Evolutionary conservation across 37 sponge, comb jelly and placozoan genomes (phyloP).

Genomic region (Ianthella basta): DNA sequence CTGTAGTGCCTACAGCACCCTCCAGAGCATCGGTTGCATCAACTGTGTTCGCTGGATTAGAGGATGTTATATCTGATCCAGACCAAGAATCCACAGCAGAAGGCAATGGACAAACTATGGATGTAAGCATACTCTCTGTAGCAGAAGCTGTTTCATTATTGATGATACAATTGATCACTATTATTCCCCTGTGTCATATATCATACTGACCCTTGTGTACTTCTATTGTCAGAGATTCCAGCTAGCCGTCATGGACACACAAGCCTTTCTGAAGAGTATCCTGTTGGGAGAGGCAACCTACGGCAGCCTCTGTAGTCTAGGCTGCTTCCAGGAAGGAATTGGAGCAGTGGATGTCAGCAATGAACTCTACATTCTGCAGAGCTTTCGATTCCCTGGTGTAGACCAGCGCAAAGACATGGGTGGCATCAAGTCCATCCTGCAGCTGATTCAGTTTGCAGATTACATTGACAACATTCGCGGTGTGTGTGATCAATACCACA

Average conservation of each 20-base stretch:
- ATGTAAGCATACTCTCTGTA: too few species aligned
- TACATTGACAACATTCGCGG: constrained; percentile 49
- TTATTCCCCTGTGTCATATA: too few species aligned
- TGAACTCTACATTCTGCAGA: neutral
- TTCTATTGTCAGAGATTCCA: neutral
- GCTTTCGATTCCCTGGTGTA: neutral
- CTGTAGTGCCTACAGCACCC: neutral
- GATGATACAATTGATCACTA: too few species aligned
- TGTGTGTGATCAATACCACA: constrained; percentile 73
- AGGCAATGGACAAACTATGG: too few species aligned
- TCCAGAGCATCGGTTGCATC: too few species aligned
- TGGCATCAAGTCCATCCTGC: constrained; percentile 57
- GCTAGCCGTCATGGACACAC: constrained; percentile 39
- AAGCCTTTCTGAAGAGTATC: constrained; percentile 41
- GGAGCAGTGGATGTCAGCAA: constrained; percentile 1
- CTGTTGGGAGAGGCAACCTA: constrained; percentile 63
- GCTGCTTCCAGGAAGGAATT: constrained; percentile 3
- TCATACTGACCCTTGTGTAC: too few species aligned
- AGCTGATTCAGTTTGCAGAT: constrained; percentile 66
- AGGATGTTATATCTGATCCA: too few species aligned
- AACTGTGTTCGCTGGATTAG: too few species aligned
- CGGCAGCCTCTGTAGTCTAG: constrained; percentile 21
- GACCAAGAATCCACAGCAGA: too few species aligned
- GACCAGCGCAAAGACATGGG: constrained; percentile 28
- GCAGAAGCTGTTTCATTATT: too few species aligned